Evolutionary conservation across 2,113 vertebrate species (phyloP).

Genomic region (Istiophorus platypterus): DNA sequence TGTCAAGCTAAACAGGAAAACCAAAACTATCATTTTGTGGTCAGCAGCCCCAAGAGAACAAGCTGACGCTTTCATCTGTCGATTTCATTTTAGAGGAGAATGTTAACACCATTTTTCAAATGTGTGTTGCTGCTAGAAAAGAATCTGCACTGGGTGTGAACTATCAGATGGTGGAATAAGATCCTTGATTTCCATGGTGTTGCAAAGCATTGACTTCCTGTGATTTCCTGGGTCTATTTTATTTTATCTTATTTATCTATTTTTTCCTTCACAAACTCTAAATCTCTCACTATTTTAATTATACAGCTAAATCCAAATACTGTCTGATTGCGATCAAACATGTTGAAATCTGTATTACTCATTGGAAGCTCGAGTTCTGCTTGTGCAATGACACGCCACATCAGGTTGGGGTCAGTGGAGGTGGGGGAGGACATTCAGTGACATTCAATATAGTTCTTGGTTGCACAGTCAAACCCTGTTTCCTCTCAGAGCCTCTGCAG

Average conservation of each 20-base stretch:
- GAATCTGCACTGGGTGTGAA: background rate
- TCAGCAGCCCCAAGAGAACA: background rate
- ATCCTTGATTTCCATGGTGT: background rate
- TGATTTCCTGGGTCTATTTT: background rate
- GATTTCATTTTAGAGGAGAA: background rate
- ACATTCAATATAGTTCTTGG: too few relatives aligned
- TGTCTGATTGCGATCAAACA: background rate
- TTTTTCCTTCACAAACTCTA: too few relatives aligned
- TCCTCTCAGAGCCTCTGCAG: background rate
- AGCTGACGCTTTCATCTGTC: background rate
- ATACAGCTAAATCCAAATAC: background rate
- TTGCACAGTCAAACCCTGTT: background rate
- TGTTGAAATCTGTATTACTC: background rate
- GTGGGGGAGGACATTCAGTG: background rate
- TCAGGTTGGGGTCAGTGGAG: too few relatives aligned
- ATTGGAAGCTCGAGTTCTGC: background rate
- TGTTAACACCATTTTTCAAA: too few relatives aligned
- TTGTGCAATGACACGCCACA: too few relatives aligned
- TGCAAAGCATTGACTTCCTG: background rate
- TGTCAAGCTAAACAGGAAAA: conserved; percentile 8
- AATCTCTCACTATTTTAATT: background rate
- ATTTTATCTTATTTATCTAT: too few relatives aligned
- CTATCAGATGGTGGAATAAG: background rate
- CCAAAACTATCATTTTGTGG: background rate
- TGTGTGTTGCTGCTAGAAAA: background rate